Evolutionary conservation across 2,797 vertebrate genomes (phyloP).

Genomic region (Mus minutoides): DNA sequence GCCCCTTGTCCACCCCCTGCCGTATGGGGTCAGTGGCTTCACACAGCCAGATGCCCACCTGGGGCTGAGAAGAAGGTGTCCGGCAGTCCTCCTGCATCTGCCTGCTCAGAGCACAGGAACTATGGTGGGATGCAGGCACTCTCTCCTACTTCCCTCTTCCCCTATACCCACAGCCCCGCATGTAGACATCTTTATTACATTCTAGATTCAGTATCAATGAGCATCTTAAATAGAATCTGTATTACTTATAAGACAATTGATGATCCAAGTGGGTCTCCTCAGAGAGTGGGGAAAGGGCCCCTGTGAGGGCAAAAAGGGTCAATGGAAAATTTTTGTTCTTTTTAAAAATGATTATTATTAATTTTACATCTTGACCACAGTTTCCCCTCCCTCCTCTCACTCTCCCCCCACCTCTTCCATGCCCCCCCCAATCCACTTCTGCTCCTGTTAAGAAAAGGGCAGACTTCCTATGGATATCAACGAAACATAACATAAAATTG

Average conservation of each 20-base stretch:
- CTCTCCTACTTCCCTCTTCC: too few relatives aligned
- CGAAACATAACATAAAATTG: not conserved
- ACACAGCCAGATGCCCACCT: too few relatives aligned
- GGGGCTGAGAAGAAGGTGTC: too few relatives aligned
- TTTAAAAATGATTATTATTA: not conserved
- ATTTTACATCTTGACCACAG: not conserved
- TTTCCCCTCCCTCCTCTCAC: not conserved
- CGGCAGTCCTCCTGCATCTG: too few relatives aligned
- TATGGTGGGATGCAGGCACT: too few relatives aligned
- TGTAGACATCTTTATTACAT: not conserved
- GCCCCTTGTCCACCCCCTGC: too few relatives aligned
- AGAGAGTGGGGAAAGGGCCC: not conserved
- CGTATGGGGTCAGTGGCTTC: too few relatives aligned
- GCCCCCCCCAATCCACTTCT: not conserved
- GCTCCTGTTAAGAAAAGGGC: not conserved
- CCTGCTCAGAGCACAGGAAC: too few relatives aligned
- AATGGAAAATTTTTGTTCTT: not conserved
- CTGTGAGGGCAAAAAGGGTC: not conserved
- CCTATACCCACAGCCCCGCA: too few relatives aligned
- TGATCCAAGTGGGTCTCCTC: not conserved
- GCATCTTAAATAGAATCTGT: not conserved
- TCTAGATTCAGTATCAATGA: not conserved
- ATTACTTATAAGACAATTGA: not conserved
- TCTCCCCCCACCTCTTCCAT: not conserved
- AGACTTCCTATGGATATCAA: not conserved